Evolutionary conservation across 2,797 vertebrate genomes (phyloP), one percentile per base, ranked within the genome.

Genomic region (Paramormyrops hopkinsi): DNA sequence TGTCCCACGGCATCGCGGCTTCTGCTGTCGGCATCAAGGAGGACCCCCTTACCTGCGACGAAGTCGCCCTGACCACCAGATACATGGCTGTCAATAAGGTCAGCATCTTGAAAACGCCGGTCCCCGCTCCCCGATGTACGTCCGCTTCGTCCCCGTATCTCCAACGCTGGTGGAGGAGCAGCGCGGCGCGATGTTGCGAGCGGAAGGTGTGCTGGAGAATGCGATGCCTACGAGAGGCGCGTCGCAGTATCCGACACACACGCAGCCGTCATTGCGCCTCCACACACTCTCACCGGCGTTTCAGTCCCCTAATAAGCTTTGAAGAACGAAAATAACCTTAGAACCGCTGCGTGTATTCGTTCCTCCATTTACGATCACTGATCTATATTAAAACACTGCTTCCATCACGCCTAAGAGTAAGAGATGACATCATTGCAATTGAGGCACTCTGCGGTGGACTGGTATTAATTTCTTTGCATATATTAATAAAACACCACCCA

Each of bases 31-130:
- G 29, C 3, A 56, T 19, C 48, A 91, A 90, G 91, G 89, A 91
- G 89, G 90, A 86, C 83, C 87, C 89, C 90, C 95, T 96, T 94
- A 96, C 96, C 96, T 94, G 93, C 56, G 95, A 92, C 85, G 93
- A 95, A n/a, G 93, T 91, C 51, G 95, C 92, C 91, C 94, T 93
- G 84, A 94, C 94, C 94, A 96, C 93, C 93, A 96, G 89, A 62
- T 96, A 96, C 96, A 96, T 95, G 88, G 95, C 95, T 0, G 96
- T 94, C 89, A 96, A 90, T 90, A 96, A 87, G 25, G 95, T 96
- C 93, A 96, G 79, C 96, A 96, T 96, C 69, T 89, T 93, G 22
- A 90, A 65, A 79, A 0, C 29, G 50, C 54, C 51, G 44, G 56
- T 76, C 82, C 88, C 91, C 44, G 53, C 0, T 19, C 37, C 41